Evolutionary conservation across 2,888 invertebrate genomes (phyloP).

Genomic region (Entomobrya multifasciata): DNA sequence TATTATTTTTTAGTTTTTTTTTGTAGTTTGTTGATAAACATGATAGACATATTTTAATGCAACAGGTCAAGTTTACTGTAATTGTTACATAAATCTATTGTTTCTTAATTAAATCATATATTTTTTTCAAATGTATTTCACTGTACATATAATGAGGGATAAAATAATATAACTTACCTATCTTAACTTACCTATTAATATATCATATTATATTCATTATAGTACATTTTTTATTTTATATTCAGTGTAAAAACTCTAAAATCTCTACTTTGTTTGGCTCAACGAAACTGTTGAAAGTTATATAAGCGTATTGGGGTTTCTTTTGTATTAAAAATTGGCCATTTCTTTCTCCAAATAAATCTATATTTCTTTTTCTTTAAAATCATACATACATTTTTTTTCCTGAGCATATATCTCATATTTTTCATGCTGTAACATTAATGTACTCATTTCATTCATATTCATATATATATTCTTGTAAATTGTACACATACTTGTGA

Average conservation of each 20-base stretch:
- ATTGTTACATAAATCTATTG: background rate
- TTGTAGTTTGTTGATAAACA: too few relatives aligned
- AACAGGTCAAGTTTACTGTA: background rate
- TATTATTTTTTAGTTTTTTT: background rate
- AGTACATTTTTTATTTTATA: background rate
- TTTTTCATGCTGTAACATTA: too few relatives aligned
- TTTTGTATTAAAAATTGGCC: background rate
- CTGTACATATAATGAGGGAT: background rate
- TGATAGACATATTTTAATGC: background rate
- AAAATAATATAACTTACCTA: background rate
- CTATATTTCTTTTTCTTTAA: too few relatives aligned
- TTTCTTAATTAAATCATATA: background rate
- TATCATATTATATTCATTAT: background rate
- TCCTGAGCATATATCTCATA: too few relatives aligned
- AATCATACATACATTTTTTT: too few relatives aligned
- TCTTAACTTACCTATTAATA: background rate
- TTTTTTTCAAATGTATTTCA: conserved; percentile 7
- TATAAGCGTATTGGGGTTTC: background rate
- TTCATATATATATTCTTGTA: too few relatives aligned
- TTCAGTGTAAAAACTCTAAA: background rate
- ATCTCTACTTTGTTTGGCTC: background rate
- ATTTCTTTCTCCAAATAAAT: too few relatives aligned
- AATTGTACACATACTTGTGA: too few relatives aligned
- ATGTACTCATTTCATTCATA: background rate
- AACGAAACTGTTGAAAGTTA: background rate